Evolutionary conservation across 37 sponge, comb jelly and placozoan species (phyloP).

Genomic region (Trichoplax adhaerens): DNA sequence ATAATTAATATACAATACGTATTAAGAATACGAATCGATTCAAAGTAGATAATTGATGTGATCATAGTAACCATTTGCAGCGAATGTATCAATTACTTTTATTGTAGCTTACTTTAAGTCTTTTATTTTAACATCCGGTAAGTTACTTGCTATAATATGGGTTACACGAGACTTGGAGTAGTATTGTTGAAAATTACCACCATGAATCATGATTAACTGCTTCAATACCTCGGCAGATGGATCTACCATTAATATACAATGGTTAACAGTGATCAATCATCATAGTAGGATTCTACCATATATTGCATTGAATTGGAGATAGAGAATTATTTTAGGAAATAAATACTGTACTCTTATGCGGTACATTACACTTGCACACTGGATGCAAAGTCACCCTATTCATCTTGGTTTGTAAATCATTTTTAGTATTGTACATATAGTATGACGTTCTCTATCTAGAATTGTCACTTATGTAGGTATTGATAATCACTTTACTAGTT

Average conservation of each 20-base stretch:
- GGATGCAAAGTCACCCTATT: constrained; percentile 7
- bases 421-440: constrained; percentile 8
- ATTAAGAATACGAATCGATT: too few relatives aligned
- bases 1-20: too few relatives aligned
- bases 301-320: background rate
- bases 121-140: constrained; percentile 67
- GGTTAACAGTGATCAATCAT: too few relatives aligned
- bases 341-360: background rate
- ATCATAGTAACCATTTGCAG: background rate
- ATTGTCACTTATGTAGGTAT: background rate
- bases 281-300: too few relatives aligned
- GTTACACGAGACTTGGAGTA: constrained; percentile 37
- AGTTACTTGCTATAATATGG: constrained; percentile 65
- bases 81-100: background rate
- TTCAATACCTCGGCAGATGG: constrained; percentile 62
- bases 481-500: too few relatives aligned
- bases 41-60: too few relatives aligned
- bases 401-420: constrained; percentile 10
- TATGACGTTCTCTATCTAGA: background rate
- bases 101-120: background rate
- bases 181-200: constrained; percentile 48
- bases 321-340: constrained; percentile 4
- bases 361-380: constrained; percentile 1
- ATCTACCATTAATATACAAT: constrained; percentile 6
- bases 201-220: constrained; percentile 39